Base-by-base conservation (phyloP, 53 echinoderm and acorn worm species). In the Arbacia lixula region DNA sequence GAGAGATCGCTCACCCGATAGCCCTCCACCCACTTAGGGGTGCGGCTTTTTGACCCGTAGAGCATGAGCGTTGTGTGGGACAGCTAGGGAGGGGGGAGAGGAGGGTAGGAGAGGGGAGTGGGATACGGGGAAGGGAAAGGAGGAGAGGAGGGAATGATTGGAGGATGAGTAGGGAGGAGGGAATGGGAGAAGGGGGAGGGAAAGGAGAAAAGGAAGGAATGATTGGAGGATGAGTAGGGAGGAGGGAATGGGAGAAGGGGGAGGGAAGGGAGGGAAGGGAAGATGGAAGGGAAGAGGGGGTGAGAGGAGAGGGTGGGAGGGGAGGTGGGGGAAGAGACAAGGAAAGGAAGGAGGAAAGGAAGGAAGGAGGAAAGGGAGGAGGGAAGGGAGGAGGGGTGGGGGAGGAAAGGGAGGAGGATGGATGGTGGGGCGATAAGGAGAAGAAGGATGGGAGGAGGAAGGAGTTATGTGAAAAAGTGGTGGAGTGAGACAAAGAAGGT, bases 1-100 rank as follows among this genome's bases (percentile, higher is more conserved):
- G 53, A 34, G 43, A 75, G 30, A 53, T 75, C 30, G 75, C 75
- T 75, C 54, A 75, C 36, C 36, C 75, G 31, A 1, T 54, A 36
- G 31, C 75, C 75, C 28, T 75, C 55, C 0, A 75, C 53, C 75
- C 28, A 9, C 3, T 1, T 51, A 54, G 53, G 53, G 16, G 2
- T 33, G 55, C 33, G 35, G 36, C 53, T 8, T 12, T 33, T 29
- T 33, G 29, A 12, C 46, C 29, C 71, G 20, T 16, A 29, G 14
- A 43, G 16, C 41, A 46, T 11, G 25, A 40, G 71, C 41, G 71
- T 42, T 40, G 41, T 40, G 42, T 22, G 41, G 71, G 41, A 43
- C 29, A 71, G 42, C 46, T 42, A 29, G 49, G 50, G 50, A 10
- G 46, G 71, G 40, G 71, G 1, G 5, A 28, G 9, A 9, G 68